These are phyloP conservation scores for Caenorhabditis wallacei DNA, from an alignment of 2,888 invertebrate species.

Conservation along the genomic window DNA sequence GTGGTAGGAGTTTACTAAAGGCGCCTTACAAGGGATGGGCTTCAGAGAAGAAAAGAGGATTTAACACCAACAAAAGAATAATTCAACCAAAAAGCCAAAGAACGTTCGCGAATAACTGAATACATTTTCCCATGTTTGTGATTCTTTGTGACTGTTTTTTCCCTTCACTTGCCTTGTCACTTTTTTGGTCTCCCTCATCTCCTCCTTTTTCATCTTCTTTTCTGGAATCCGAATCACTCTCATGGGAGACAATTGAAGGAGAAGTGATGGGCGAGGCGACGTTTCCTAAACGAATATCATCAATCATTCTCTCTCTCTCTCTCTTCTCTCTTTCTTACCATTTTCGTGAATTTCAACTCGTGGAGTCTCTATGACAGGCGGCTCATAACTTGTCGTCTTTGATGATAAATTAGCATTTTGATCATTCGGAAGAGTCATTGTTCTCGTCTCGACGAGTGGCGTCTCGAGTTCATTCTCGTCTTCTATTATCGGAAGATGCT, in stretches of 20 bases:
- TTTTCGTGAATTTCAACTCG: conserved; percentile 35
- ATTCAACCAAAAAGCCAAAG: neutral
- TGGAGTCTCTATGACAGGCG: conserved; percentile 32
- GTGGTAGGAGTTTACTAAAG: too few relatives aligned
- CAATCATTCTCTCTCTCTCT: conserved; percentile 42
- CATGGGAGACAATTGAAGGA: conserved; percentile 39
- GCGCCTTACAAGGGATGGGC: too few relatives aligned
- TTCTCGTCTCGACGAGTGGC: conserved; percentile 69
- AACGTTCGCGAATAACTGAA: neutral
- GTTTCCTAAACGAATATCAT: conserved; percentile 40
- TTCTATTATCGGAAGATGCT: conserved; percentile 74
- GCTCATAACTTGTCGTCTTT: conserved; percentile 7
- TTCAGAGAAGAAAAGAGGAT: too few relatives aligned
- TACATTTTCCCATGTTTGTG: conserved; percentile 16
- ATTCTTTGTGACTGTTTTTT: conserved; percentile 22
- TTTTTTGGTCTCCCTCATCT: conserved; percentile 13
- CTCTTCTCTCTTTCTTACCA: conserved; percentile 34
- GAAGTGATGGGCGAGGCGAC: conserved; percentile 1
- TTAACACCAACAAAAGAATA: neutral
- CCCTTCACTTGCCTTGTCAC: conserved; percentile 48
- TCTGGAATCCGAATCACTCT: conserved; percentile 43
- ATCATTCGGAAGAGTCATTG: conserved; percentile 48
- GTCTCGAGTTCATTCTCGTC: conserved; percentile 71
- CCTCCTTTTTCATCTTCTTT: conserved; percentile 20
- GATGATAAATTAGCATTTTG: conserved; percentile 42